Evolutionary conservation across 2,113 vertebrate species (phyloP).

Genomic region (Athene noctua): DNA sequence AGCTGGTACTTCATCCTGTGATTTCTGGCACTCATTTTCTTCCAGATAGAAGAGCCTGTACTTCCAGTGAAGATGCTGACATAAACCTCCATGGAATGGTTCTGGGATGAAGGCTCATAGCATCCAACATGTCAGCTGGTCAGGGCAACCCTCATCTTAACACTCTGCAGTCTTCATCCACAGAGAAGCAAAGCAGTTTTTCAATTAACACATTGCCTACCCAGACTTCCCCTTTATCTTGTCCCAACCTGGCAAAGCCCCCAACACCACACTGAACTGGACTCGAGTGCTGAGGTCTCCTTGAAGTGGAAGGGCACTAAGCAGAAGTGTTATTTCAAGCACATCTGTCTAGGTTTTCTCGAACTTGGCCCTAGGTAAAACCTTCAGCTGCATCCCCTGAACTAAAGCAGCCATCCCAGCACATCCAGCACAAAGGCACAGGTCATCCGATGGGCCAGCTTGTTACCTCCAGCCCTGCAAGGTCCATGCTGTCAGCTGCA

Average conservation of each 20-base stretch:
- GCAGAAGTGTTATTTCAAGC: not conserved
- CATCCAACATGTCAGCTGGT: not conserved
- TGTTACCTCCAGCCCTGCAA: too few relatives aligned
- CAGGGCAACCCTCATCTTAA: not conserved
- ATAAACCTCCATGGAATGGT: not conserved
- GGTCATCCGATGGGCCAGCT: not conserved
- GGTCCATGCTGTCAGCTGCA: not conserved
- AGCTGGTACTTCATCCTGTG: not conserved
- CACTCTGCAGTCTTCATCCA: not conserved
- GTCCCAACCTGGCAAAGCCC: not conserved
- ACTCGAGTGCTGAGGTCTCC: not conserved
- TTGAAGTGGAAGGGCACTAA: not conserved
- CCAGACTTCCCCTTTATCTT: not conserved
- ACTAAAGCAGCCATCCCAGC: not conserved
- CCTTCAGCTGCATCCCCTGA: not conserved
- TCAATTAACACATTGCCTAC: not conserved
- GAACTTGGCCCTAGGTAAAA: not conserved
- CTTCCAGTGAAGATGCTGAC: not conserved
- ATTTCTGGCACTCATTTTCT: not conserved
- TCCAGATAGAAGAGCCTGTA: not conserved
- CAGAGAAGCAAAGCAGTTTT: not conserved
- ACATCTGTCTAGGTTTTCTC: not conserved
- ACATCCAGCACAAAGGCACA: not conserved
- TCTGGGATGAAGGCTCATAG: not conserved
- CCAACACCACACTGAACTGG: not conserved